Evolutionary conservation across 2,113 vertebrate genomes (phyloP).

Genomic region (Pomatostomus ruficeps): DNA sequence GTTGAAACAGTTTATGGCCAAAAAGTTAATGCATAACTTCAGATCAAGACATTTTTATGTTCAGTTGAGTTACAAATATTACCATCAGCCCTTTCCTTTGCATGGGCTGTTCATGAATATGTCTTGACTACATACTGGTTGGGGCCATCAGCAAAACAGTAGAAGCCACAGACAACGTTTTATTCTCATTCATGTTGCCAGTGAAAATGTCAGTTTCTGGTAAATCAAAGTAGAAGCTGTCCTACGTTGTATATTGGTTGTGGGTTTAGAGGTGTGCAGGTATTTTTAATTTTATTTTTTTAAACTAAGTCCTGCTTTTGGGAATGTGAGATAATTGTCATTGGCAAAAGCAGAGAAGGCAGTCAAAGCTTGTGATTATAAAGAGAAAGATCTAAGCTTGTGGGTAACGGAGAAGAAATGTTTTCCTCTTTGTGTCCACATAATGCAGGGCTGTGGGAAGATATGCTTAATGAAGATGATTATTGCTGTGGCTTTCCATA

Average conservation of each 20-base stretch:
- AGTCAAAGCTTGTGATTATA: slow-evolving; percentile 17
- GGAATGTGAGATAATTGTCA: not conserved
- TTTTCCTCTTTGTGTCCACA: slow-evolving; percentile 59
- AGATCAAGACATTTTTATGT: not conserved
- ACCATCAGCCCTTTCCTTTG: not conserved
- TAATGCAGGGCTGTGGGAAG: slow-evolving; percentile 61
- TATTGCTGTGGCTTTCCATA: slow-evolving; percentile 66
- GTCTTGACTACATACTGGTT: not conserved
- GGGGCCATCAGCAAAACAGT: not conserved
- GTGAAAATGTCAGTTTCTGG: not conserved
- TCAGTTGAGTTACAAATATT: slow-evolving; percentile 18
- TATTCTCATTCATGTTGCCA: not conserved
- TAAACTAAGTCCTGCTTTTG: not conserved
- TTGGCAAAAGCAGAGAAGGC: not conserved
- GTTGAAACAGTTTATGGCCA: not conserved
- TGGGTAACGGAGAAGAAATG: slow-evolving; percentile 53
- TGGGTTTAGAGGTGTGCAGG: not conserved
- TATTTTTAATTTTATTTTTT: not conserved
- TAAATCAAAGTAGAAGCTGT: not conserved
- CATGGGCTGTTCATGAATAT: not conserved
- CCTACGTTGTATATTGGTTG: not conserved
- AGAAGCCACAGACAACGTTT: not conserved
- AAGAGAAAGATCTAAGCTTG: slow-evolving; percentile 45
- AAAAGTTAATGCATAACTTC: not conserved
- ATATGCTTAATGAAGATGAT: slow-evolving; percentile 66